Base-by-base conservation (phyloP, 2,113 vertebrate genomes). In the Proteles cristata region DNA sequence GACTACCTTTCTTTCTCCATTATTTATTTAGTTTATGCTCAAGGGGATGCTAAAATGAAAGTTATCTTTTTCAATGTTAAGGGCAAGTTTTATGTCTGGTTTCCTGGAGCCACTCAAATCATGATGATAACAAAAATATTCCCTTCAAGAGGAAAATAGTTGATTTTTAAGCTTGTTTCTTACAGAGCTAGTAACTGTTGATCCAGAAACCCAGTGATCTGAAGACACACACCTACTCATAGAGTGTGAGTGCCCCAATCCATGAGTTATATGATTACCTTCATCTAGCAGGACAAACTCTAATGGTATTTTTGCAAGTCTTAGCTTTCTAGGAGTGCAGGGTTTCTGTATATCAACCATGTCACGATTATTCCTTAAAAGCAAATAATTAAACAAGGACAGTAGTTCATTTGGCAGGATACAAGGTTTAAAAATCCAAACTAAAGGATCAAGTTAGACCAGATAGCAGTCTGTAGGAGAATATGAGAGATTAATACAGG, bases 11-110 rank as follows among this genome's bases (percentile, higher is more conserved):
- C 66, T 88, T 94, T 81, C 68, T 33, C 19, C 48, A 43, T 93
- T 90, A 43, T 50, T 93, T 90, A 43, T 50, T 68, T 88, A 69
- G 43, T 90, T 83, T 77, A 65, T 69, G n/a, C 80, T 97, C 55
- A 76, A 95, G 68, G 58, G 50, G 71, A 90, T 33, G 33, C 35
- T 74, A 82, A 80, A 94, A 88, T 79, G 63, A 91, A 74, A 91
- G 45, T 45, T 74, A n/a, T 5, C 53, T 61, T 91, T 80, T 84
- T 8, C 84, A 61, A 91, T 87, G 28, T 79, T 65, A 69, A 39
- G 7, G 39, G 4, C 53, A 73, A 85, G 4, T 77, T 90, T 91
- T 8, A 31, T 55, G 76, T 68, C 10, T 26, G 58, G 71, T 5
- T 66, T 86, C 65, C 35, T 88, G n/a, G 61, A 96, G 35, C 17